phyloP scores from a whole-genome alignment of 2,888 invertebrate genomes.

The Dione juno region DNA sequence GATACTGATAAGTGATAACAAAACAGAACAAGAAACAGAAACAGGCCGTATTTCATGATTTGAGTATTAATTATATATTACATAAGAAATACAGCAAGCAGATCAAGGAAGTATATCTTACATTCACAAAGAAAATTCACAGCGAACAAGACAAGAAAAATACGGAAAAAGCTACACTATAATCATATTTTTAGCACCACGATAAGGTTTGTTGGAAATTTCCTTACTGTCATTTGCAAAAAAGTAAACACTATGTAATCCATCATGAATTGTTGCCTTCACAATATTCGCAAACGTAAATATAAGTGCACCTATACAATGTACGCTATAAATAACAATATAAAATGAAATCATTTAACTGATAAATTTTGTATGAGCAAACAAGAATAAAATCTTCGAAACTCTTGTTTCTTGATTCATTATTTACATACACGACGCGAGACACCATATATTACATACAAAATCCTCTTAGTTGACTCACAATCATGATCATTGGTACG shows the following conservation, averaged over 20 bases:
- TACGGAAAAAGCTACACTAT: conserved; percentile 35
- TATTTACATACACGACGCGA: too few relatives aligned
- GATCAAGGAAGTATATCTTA: conserved; percentile 28
- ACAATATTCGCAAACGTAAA: conserved; percentile 29
- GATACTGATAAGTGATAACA: neutral
- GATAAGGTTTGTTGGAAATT: conserved; percentile 43
- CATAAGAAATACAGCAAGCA: neutral
- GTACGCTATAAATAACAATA: neutral
- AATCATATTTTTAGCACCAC: conserved; percentile 31
- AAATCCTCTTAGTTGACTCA: too few relatives aligned
- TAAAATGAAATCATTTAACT: neutral
- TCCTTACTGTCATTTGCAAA: conserved; percentile 38
- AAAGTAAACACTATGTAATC: conserved; percentile 39
- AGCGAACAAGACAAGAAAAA: conserved; percentile 33
- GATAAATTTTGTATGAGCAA: neutral
- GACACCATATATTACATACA: too few relatives aligned
- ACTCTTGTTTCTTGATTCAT: too few relatives aligned
- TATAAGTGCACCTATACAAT: conserved; percentile 4
- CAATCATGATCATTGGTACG: too few relatives aligned
- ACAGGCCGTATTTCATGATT: neutral
- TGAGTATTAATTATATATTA: neutral
- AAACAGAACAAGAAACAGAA: neutral
- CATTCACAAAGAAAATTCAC: conserved; percentile 36
- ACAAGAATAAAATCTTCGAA: too few relatives aligned
- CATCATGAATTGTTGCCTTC: conserved; percentile 37